Evolutionary conservation across 2,113 vertebrate species (phyloP), one percentile per base, ranked within the genome.

Genomic region (Aviceda subcristata): DNA sequence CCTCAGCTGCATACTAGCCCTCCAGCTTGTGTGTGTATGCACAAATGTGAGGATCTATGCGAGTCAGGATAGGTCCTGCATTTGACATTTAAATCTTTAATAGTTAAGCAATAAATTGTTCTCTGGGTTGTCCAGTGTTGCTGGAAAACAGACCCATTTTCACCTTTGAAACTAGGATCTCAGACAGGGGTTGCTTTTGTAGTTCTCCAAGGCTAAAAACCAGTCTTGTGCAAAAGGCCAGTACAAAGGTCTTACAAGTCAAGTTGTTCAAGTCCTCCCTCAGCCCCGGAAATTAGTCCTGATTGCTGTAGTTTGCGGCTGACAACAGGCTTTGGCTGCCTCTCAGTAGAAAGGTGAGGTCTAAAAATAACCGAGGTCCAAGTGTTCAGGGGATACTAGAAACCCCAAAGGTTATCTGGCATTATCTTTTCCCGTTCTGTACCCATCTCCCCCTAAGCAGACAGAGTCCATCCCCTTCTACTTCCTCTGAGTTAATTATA

Each of bases 401-500:
- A 95, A 79, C 67, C 81, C 46, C 87, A 80, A 88, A 91, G 71
- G 62, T 89, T 89, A 50, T 92, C 86, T 89, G 62, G 48, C 50
- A 62, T 84, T 77, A 53, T 92, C 15, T 93, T 92, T 82, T 91
- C n/a, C 32, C 1, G 0, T 27, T 96, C 69, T 86, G 46, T 91
- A 69, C 63, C 63, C 81, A n/a, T 85, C 71, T 93, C 26, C 29
- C 67, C 63, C 77, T 90, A 66, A 94, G 88, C 46, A 96, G 89
- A 43, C 45, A 76, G 94, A 97, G 93, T 94, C 96, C 94, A 56
- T 86, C 89, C 90, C 55, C 56, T 97, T 92, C 91, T 97, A 82
- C 94, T 95, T 96, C 94, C 89, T 97, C 90, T 97, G 94, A 97
- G 97, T 97, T 97, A 97, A 97, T 97, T 97, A 97, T 97, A 97